Evolutionary conservation across 2,888 invertebrate species (phyloP).

Genomic region (Eueremaeus valkanovi): DNA sequence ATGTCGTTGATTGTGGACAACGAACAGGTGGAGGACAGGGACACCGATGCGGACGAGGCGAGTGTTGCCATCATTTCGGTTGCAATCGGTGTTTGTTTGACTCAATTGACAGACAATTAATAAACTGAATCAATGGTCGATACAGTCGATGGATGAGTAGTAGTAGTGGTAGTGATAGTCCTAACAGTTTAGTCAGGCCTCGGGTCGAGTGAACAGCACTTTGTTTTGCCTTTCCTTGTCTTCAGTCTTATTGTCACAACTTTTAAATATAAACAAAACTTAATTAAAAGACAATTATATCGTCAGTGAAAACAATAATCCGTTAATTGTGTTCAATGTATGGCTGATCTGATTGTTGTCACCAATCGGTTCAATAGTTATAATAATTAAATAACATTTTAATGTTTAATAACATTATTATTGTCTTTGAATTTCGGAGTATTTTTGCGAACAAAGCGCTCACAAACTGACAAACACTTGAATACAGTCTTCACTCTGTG

Average conservation of each 20-base stretch:
- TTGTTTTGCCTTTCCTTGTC: background rate
- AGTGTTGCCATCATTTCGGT: conserved; percentile 32
- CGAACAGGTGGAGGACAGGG: conserved; percentile 19
- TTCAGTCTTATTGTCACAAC: conserved; percentile 1
- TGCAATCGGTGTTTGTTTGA: background rate
- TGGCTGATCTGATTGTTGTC: background rate
- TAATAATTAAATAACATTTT: background rate
- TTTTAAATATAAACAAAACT: background rate
- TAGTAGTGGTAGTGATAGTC: too few species aligned
- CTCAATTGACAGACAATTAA: background rate
- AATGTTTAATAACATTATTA: too few species aligned
- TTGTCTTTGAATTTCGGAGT: background rate
- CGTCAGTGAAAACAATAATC: background rate
- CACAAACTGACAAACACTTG: background rate
- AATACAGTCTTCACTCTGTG: too few species aligned
- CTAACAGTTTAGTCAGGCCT: too few species aligned
- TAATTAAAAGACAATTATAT: background rate
- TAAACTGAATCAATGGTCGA: background rate
- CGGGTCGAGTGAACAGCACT: too few species aligned
- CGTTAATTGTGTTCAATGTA: background rate
- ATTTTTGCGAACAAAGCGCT: background rate
- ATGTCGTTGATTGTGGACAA: conserved; percentile 31
- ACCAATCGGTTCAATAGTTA: background rate
- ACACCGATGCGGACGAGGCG: conserved; percentile 24
- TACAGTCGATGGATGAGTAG: too few species aligned